Evolutionary conservation across 1,140 invertebrate genomes (phyloP).

Genomic region (Caenorhabditis briggsae): DNA sequence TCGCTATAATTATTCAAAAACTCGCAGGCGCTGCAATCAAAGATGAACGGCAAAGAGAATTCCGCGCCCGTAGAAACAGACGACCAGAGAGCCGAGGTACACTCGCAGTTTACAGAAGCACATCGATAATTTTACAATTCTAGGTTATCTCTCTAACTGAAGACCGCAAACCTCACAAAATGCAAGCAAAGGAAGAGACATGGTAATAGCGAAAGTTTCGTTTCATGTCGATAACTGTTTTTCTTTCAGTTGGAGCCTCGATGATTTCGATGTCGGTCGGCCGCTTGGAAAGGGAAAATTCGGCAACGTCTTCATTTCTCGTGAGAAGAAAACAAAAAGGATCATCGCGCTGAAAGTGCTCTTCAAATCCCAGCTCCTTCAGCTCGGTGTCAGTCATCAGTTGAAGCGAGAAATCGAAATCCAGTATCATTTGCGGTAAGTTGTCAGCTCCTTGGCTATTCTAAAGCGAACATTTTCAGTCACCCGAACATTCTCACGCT

Average conservation of each 20-base stretch:
- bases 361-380: conserved; percentile 91
- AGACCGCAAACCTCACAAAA: not conserved
- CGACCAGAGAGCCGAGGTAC: conserved; percentile 16
- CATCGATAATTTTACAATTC: not conserved
- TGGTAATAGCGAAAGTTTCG: not conserved
- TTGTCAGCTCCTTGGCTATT: not conserved
- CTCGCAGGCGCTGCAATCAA: not conserved
- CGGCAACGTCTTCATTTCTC: conserved; percentile 95
- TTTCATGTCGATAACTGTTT: not conserved
- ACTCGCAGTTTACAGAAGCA: no score
- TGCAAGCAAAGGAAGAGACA: not conserved
- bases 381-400: conserved; percentile 91
- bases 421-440: conserved; percentile 86
- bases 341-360: conserved; percentile 90
- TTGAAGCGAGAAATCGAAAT: conserved; percentile 94
- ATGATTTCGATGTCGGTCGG: conserved; percentile 93
- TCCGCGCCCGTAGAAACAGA: not conserved
- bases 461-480: conserved; percentile 79
- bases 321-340: conserved; percentile 91
- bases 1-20: no score
- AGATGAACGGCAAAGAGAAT: conserved; percentile 33
- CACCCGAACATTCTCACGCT: conserved; percentile 91
- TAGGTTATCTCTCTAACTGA: conserved; percentile 38
- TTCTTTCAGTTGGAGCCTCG: conserved; percentile 83
- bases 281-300: conserved; percentile 97